Conservation (phyloP, 2,888 invertebrate genomes). For the Drosophila melanosoma region DNA sequence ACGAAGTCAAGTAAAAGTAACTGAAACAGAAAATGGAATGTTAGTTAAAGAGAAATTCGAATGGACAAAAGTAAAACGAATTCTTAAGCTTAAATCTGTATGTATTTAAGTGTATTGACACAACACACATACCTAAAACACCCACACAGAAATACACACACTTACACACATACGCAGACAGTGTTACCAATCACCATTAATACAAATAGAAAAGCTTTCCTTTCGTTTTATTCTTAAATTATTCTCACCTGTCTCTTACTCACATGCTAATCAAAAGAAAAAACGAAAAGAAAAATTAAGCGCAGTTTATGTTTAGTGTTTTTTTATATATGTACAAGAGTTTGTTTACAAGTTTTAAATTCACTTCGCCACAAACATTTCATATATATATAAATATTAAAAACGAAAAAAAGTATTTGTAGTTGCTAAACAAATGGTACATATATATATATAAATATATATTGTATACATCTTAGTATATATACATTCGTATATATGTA, state of each 20-base stretch:
- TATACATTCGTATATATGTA: constrained; percentile 76
- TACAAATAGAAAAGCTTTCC: constrained; percentile 30
- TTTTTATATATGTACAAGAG: constrained; percentile 39
- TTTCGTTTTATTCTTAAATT: constrained; percentile 35
- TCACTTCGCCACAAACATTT: constrained; percentile 57
- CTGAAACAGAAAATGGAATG: constrained; percentile 52
- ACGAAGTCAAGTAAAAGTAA: constrained; percentile 39
- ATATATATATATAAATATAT: constrained; percentile 67
- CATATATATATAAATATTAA: constrained; percentile 51
- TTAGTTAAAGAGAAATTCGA: constrained; percentile 63
- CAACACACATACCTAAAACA: background rate
- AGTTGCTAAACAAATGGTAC: constrained; percentile 77
- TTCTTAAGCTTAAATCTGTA: constrained; percentile 81
- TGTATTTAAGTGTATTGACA: constrained; percentile 83
- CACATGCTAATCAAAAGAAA: constrained; percentile 46
- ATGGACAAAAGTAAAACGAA: constrained; percentile 75
- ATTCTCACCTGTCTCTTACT: constrained; percentile 53
- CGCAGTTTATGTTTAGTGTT: constrained; percentile 48
- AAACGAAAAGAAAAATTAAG: constrained; percentile 29
- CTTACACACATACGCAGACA: constrained; percentile 16
- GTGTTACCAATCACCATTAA: constrained; percentile 25
- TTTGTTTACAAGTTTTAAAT: constrained; percentile 51
- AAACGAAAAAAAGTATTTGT: constrained; percentile 71
- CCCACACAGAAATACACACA: constrained; percentile 15
- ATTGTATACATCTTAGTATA: constrained; percentile 68